phyloP scores from a whole-genome alignment of 1,140 invertebrate genomes.

The Drosophila sulfurigaster region DNA sequence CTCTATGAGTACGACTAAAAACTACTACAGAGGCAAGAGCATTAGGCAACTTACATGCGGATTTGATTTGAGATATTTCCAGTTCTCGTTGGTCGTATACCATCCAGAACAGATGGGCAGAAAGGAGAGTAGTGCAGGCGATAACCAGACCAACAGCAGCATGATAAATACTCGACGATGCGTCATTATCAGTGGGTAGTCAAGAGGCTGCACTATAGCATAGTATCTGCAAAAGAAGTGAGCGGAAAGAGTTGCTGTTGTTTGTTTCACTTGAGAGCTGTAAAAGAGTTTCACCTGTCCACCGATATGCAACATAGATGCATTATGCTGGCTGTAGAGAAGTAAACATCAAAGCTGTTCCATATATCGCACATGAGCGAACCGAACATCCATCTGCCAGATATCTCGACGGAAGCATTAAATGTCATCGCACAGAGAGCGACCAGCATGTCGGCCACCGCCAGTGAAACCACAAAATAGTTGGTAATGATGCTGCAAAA shows the following conservation, averaged over 20 bases:
- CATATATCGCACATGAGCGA: conserved; percentile 97
- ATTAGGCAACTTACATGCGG: conserved; percentile 87
- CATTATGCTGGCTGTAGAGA: conserved; percentile 94
- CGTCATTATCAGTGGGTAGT: conserved; percentile 96
- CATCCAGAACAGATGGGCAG: conserved; percentile 97
- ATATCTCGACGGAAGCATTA: conserved; percentile 94
- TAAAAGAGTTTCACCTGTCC: conserved; percentile 85
- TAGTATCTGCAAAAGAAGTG: conserved; percentile 88
- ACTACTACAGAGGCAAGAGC: neutral
- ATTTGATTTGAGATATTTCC: conserved; percentile 89
- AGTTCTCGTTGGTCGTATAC: conserved; percentile 94
- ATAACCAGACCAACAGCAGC: conserved; percentile 95
- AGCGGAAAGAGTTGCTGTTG: neutral
- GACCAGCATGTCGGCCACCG: conserved; percentile 96
- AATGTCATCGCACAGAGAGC: conserved; percentile 97
- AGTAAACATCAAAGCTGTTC: conserved; percentile 98
- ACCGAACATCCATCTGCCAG: conserved; percentile 94
- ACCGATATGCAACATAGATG: conserved; percentile 97
- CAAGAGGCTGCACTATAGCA: conserved; percentile 94
- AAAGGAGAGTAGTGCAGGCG: conserved; percentile 96
- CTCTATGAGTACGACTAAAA: no score
- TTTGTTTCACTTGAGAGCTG: neutral
- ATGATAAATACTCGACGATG: conserved; percentile 90
- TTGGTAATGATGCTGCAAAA: conserved; percentile 92
- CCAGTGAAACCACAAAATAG: conserved; percentile 96